Evolutionary conservation across 2,113 vertebrate genomes (phyloP).

Genomic region (Myotis yumanensis): DNA sequence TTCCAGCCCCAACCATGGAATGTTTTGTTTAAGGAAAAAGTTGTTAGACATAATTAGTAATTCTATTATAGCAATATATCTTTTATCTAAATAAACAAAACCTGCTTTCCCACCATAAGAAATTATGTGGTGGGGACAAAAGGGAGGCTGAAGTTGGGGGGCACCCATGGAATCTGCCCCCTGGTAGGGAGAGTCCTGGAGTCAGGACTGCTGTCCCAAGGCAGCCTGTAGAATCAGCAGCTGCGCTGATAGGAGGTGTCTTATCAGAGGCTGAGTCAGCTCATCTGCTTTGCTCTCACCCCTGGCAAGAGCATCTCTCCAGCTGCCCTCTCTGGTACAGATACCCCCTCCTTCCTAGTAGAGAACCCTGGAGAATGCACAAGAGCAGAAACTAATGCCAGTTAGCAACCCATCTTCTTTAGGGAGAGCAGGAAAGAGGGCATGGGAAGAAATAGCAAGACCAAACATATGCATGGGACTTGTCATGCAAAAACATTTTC

Average conservation of each 20-base stretch:
- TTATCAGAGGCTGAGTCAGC: slow-evolving; percentile 49
- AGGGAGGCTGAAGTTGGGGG: neutral
- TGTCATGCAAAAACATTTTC: neutral
- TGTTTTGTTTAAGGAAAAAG: slow-evolving; percentile 73
- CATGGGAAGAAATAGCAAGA: neutral
- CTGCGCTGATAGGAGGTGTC: slow-evolving; percentile 12
- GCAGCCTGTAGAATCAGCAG: neutral
- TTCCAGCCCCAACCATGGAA: slow-evolving; percentile 73
- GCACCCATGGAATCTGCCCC: neutral
- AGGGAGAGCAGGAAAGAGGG: neutral
- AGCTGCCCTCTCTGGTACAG: neutral
- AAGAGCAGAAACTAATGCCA: neutral
- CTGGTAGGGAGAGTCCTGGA: neutral
- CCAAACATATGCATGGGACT: neutral
- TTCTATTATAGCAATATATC: slow-evolving; percentile 75
- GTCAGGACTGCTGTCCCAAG: neutral
- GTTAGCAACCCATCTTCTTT: neutral
- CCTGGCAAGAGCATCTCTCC: neutral
- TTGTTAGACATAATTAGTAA: slow-evolving; percentile 77
- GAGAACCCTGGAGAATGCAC: neutral
- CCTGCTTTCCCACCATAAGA: slow-evolving; percentile 65
- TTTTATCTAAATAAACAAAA: slow-evolving; percentile 80
- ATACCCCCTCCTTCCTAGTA: neutral
- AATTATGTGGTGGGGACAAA: slow-evolving; percentile 52
- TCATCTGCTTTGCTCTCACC: slow-evolving; percentile 27